phyloP scores from a whole-genome alignment of 2,113 vertebrate genomes.

The Columba livia region DNA sequence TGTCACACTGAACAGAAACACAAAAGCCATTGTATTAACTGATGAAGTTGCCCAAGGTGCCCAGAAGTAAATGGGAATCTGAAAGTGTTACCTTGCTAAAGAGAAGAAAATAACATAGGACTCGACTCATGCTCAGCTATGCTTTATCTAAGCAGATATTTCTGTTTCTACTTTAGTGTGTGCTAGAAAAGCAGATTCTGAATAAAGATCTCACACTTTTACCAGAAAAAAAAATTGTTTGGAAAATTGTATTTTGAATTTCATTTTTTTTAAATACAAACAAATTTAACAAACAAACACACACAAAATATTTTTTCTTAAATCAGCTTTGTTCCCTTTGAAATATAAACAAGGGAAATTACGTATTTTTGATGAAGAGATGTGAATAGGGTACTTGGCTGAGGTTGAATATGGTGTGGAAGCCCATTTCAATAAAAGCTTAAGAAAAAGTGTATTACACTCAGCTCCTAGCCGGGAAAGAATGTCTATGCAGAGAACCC shows the following conservation, averaged over 20 bases:
- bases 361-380: background rate
- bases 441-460: background rate
- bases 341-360: background rate
- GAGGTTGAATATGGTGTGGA: background rate
- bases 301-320: background rate
- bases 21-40: fast-evolving
- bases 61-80: background rate
- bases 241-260: no score
- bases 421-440: background rate
- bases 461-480: background rate
- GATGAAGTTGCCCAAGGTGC: background rate
- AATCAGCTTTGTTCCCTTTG: background rate
- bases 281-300: background rate
- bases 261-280: background rate
- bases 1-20: background rate
- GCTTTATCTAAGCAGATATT: background rate
- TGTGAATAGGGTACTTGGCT: background rate
- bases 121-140: background rate
- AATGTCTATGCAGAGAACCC: background rate
- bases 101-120: background rate
- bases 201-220: background rate
- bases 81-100: background rate
- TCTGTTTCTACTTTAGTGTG: background rate
- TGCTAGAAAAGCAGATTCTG: background rate
- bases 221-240: no score